Conservation (phyloP, 2,888 invertebrate genomes). For the Melieria picta region DNA sequence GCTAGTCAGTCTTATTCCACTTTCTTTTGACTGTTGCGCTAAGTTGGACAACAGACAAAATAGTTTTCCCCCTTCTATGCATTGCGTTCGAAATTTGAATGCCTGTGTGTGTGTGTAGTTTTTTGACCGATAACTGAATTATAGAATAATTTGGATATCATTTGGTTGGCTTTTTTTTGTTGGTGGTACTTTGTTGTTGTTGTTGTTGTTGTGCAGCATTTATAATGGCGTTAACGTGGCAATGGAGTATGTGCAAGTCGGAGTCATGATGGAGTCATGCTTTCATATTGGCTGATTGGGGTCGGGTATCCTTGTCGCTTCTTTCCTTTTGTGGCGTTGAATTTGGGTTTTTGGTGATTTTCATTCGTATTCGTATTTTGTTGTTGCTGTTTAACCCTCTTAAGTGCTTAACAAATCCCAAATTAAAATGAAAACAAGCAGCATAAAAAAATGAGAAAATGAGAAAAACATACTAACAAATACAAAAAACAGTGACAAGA, state of each 20-base stretch:
- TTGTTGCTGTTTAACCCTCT: slow-evolving; percentile 19
- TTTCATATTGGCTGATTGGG: neutral
- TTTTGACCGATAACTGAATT: slow-evolving; percentile 11
- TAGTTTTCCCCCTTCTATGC: too few species aligned
- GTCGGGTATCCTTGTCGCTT: too few species aligned
- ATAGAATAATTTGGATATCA: slow-evolving; percentile 27
- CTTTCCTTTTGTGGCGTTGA: too few species aligned
- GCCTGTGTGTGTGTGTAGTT: too few species aligned
- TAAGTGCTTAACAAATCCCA: slow-evolving; percentile 31
- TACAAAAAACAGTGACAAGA: slow-evolving; percentile 24
- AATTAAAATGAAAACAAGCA: slow-evolving; percentile 50
- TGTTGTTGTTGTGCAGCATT: neutral
- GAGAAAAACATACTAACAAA: slow-evolving; percentile 46
- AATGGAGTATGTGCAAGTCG: neutral
- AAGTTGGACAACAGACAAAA: too few species aligned
- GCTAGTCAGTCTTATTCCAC: too few species aligned
- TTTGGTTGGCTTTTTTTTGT: neutral
- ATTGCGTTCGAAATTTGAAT: too few species aligned
- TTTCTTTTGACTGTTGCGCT: too few species aligned
- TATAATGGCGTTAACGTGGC: slow-evolving; percentile 11
- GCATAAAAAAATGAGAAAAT: slow-evolving; percentile 11
- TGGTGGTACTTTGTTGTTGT: neutral
- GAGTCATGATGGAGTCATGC: neutral
- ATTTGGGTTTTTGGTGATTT: neutral
- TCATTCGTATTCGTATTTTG: neutral